These are phyloP conservation scores for Oasisia sp. DNA, from an alignment of 2,888 invertebrate species.

Conservation along the genomic window DNA sequence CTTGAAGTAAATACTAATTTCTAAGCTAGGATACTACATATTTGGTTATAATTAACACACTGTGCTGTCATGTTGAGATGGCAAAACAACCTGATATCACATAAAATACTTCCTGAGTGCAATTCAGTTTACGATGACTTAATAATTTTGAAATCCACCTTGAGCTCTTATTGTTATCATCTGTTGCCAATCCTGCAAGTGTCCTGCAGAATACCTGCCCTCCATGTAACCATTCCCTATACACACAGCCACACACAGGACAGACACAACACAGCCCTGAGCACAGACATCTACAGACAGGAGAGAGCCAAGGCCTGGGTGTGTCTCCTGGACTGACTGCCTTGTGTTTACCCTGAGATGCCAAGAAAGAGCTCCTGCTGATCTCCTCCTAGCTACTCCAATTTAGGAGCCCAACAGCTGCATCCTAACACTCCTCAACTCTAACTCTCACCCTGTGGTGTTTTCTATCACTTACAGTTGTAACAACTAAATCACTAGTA, in stretches of 20 bases:
- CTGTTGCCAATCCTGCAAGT: no score
- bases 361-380: background rate
- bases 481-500: background rate
- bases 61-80: no score
- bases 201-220: no score
- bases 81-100: no score
- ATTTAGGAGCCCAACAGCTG: conserved; percentile 1
- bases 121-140: no score
- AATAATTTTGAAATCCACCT: no score
- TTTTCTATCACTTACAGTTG: background rate
- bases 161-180: no score
- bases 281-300: background rate
- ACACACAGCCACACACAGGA: background rate
- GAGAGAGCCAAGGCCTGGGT: background rate
- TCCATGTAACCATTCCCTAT: no score
- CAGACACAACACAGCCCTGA: background rate
- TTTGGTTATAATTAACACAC: no score
- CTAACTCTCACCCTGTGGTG: background rate
- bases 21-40: no score
- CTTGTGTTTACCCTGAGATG: conserved; percentile 6
- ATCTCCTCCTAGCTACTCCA: background rate
- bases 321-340: background rate
- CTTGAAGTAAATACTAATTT: no score
- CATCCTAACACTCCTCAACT: background rate
- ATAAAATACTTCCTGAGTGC: no score